A percentile compares a stretch with the other conserved stretches of the same genome.
These are phyloP conservation scores for Anneissia japonica DNA, from an alignment of 35 echinoderm and acorn worm genomes.

Conservation along the genomic window DNA sequence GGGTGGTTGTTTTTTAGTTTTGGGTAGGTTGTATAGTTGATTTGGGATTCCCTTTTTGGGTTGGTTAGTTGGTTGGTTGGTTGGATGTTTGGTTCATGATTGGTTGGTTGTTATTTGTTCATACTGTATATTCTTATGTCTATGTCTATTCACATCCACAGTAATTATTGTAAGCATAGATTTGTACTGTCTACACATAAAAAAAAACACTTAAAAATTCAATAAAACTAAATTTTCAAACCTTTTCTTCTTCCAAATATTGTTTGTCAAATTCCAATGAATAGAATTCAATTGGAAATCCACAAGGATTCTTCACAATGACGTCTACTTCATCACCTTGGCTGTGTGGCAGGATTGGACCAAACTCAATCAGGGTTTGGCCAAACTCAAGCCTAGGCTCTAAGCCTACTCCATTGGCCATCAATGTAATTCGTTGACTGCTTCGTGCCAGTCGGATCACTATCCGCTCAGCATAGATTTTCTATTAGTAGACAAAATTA, in stretches of 20 bases:
- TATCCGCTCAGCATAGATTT: slow-evolving; percentile 83
- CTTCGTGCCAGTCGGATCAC: slow-evolving; percentile 72
- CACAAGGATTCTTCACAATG: slow-evolving; percentile 81
- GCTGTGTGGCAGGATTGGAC: slow-evolving; percentile 91
- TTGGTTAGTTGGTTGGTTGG: no score
- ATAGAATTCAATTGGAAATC: slow-evolving; percentile 93
- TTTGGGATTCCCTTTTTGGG: no score
- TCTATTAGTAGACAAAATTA: slow-evolving; percentile 36
- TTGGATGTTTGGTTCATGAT: no score
- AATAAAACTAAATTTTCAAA: slow-evolving; percentile 20
- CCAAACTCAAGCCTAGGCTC: slow-evolving; percentile 80
- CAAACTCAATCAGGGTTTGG: slow-evolving; percentile 88
- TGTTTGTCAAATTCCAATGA: slow-evolving; percentile 96
- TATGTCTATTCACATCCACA: no score
- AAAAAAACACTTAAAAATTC: no score
- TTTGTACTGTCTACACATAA: no score
- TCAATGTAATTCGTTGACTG: slow-evolving; percentile 80
- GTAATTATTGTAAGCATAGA: no score
- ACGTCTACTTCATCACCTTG: slow-evolving; percentile 89
- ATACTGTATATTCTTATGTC: no score
- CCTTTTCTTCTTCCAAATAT: slow-evolving; percentile 96
- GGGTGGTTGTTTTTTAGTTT: no score
- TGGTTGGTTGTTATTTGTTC: no score
- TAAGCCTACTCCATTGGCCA: slow-evolving; percentile 74
- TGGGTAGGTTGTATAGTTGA: no score